Evolutionary conservation across 2,113 vertebrate species (phyloP).

Genomic region (Oreotrochilus melanogaster): DNA sequence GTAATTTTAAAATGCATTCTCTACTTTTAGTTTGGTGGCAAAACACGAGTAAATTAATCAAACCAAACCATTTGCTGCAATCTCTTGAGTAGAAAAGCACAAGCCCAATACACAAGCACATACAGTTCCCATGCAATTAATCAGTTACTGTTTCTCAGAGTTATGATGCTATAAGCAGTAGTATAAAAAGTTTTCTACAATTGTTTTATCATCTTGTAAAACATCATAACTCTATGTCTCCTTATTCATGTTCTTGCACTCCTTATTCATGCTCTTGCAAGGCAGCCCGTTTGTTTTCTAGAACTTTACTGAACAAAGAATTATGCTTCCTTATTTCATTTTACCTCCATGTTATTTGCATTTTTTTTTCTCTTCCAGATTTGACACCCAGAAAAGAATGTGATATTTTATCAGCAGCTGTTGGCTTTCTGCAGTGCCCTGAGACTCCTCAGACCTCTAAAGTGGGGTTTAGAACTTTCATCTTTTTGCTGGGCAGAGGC

Average conservation of each 20-base stretch:
- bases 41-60: neutral
- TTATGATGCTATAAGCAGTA: neutral
- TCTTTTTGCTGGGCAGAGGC: neutral
- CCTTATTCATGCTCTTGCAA: neutral
- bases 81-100: neutral
- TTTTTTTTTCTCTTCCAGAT: neutral
- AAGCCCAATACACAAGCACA: rapidly evolving
- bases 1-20: neutral
- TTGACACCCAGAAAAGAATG: neutral
- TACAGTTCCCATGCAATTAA: neutral
- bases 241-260: neutral
- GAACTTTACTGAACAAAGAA: neutral
- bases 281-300: rapidly evolving
- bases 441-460: neutral
- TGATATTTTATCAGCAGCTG: neutral
- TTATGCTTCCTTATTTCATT: neutral
- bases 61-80: neutral
- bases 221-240: neutral
- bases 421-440: neutral
- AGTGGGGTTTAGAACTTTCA: neutral
- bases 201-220: neutral
- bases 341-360: neutral
- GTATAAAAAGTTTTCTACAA: neutral
- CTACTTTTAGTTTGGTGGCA: neutral
- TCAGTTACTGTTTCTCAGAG: neutral